Percentiles rank a stretch among this genome's conserved stretches.
phyloP scores from a whole-genome alignment of 1,140 invertebrate genomes.

The Copidosoma floridanum region DNA sequence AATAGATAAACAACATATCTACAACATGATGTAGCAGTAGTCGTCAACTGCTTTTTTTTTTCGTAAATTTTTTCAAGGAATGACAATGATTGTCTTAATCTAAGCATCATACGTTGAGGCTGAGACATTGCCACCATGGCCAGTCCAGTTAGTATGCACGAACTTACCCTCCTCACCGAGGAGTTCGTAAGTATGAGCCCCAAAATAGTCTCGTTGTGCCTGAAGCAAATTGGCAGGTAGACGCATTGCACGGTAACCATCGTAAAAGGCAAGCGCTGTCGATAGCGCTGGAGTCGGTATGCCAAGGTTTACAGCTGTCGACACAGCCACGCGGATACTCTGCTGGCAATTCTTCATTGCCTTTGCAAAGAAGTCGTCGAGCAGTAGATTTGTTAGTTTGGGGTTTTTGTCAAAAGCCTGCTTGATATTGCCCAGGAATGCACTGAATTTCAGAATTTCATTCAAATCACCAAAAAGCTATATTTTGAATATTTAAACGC shows the following conservation, averaged over 20 bases:
- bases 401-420: constrained; percentile 92
- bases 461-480: background rate
- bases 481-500: constrained; percentile 4
- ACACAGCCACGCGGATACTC: constrained; percentile 69
- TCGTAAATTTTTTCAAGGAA: too few species aligned
- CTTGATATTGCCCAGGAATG: constrained; percentile 97
- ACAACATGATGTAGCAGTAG: too few species aligned
- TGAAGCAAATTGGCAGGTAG: constrained; percentile 91
- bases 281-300: constrained; percentile 91
- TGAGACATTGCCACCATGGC: constrained; percentile 93
- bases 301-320: constrained; percentile 69
- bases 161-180: constrained; percentile 83
- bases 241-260: constrained; percentile 82
- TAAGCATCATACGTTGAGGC: constrained; percentile 93
- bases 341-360: constrained; percentile 79
- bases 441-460: constrained; percentile 57
- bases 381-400: constrained; percentile 82
- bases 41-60: too few species aligned
- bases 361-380: constrained; percentile 92
- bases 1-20: too few species aligned
- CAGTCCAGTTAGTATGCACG: constrained; percentile 99
- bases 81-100: too few species aligned
- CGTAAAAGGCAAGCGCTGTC: constrained; percentile 94
- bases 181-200: constrained; percentile 97
- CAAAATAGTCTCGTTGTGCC: constrained; percentile 98